Evolutionary conservation across 2,888 invertebrate species (phyloP), one percentile per base, ranked within the genome.

Genomic region (Cheilosia pagana): DNA sequence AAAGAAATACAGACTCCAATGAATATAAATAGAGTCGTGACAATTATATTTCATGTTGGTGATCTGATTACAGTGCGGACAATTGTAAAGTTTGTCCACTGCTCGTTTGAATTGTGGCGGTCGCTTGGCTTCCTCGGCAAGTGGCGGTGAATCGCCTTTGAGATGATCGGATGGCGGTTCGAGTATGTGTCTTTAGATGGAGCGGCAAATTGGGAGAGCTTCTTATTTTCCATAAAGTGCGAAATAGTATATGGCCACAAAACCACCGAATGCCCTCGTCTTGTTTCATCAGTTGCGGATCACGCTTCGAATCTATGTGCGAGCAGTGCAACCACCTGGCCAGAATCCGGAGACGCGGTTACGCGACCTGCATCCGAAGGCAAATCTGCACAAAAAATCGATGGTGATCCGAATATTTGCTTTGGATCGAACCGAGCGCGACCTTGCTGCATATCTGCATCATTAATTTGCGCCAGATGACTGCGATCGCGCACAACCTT

Each of bases 11-110:
- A 14, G n/a, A 55, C 65, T 60, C 65, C 76, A 25, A 63, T 43
- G 78, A 68, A 83, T 65, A 83, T 79, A 79, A 83, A 78, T 74
- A 68, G 78, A 83, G 83, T 83, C 83, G 83, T 83, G 83, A 83
- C 83, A 83, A 78, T 83, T 83, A 83, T 83, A 75, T 79, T 78
- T 65, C 53, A 70, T 74, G 68, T 63, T 75, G 70, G 74, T 78
- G 78, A 83, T 83, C 83, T 83, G 83, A 83, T 83, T 83, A 75
- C 74, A 70, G 55, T 65, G 70, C 48, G 70, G 74, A 78, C 77
- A 82, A 77, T 78, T 65, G 78, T 75, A 78, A 78, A 83, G 78
- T 55, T 43, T 59, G 60, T 41, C 35, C 28, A 52, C 16, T 52
- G 52, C 19, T 43, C 39, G 31, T 45, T 57, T 16, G 48, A 45